phyloP scores from a whole-genome alignment of 2,888 invertebrate species.

The Odontocolon sp. region DNA sequence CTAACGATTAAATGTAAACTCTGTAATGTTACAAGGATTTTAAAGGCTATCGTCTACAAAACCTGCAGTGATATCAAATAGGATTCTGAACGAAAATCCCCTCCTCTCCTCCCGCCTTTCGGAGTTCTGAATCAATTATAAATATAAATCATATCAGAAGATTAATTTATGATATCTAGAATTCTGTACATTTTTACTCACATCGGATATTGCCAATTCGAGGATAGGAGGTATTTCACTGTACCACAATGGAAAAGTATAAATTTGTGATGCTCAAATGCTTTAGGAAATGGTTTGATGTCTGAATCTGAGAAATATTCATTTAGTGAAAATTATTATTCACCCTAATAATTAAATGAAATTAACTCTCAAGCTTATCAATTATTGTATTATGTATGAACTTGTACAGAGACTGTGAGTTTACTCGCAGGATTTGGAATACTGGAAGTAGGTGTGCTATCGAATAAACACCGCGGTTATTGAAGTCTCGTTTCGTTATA shows the following conservation, averaged over 20 bases:
- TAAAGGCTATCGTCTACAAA: slow-evolving; percentile 24
- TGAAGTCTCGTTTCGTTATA: slow-evolving; percentile 52
- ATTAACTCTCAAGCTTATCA: slow-evolving; percentile 40
- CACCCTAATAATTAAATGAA: slow-evolving; percentile 46
- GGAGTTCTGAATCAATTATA: slow-evolving; percentile 61
- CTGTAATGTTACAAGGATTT: slow-evolving; percentile 46
- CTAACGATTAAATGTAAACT: slow-evolving; percentile 45
- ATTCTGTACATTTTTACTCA: slow-evolving; percentile 62
- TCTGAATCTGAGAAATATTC: slow-evolving; percentile 43
- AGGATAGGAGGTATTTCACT: slow-evolving; percentile 39
- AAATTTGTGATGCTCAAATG: slow-evolving; percentile 63
- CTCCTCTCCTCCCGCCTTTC: slow-evolving; percentile 28
- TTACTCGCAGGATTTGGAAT: slow-evolving; percentile 46
- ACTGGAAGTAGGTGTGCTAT: slow-evolving; percentile 22
- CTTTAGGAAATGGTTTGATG: slow-evolving; percentile 60
- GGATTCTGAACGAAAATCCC: slow-evolving; percentile 31
- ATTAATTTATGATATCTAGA: slow-evolving; percentile 57
- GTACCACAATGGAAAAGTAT: slow-evolving; percentile 49
- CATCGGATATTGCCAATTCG: slow-evolving; percentile 39
- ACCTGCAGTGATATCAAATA: slow-evolving; percentile 41
- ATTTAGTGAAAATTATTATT: slow-evolving; percentile 51
- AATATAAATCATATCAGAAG: slow-evolving; percentile 64
- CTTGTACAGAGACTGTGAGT: slow-evolving; percentile 56
- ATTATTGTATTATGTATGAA: slow-evolving; percentile 44
- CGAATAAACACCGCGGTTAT: slow-evolving; percentile 53